These are phyloP conservation scores for Sakesphorus luctuosus DNA, from an alignment of 2,113 vertebrate species.

Conservation along the genomic window DNA sequence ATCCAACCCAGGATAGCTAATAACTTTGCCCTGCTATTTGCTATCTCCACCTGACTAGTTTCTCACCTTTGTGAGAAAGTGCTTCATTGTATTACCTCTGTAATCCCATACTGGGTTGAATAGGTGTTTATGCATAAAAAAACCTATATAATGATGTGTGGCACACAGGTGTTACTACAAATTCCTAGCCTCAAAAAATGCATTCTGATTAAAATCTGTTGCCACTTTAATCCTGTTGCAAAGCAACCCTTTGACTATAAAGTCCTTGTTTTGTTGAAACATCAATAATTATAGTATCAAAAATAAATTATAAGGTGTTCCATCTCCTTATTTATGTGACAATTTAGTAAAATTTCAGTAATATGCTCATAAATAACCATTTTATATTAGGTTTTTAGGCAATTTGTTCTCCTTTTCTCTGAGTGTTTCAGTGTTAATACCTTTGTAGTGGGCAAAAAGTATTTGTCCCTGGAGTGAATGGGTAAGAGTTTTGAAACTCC, in stretches of 20 bases:
- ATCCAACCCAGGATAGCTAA: background rate
- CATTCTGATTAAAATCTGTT: background rate
- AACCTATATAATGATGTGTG: background rate
- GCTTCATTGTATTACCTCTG: background rate
- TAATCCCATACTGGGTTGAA: background rate
- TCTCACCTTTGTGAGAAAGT: background rate
- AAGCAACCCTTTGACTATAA: background rate
- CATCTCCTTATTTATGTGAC: background rate
- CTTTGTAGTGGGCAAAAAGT: background rate
- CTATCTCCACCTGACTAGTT: background rate
- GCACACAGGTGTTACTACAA: background rate
- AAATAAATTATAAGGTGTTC: background rate
- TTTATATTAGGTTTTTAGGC: background rate
- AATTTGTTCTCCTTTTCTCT: background rate
- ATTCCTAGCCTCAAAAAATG: background rate
- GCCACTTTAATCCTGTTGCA: background rate
- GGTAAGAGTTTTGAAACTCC: background rate
- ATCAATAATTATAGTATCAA: background rate
- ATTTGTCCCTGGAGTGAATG: background rate
- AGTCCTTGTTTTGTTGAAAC: background rate
- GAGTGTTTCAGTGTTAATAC: background rate
- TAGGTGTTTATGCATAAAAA: background rate
- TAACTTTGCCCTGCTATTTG: background rate
- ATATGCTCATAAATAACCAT: background rate
- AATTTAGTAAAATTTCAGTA: background rate